Percentiles rank a stretch among this genome's conserved stretches.
Evolutionary conservation across 2,797 vertebrate species (phyloP).

Genomic region (Rhynchotus rufescens): DNA sequence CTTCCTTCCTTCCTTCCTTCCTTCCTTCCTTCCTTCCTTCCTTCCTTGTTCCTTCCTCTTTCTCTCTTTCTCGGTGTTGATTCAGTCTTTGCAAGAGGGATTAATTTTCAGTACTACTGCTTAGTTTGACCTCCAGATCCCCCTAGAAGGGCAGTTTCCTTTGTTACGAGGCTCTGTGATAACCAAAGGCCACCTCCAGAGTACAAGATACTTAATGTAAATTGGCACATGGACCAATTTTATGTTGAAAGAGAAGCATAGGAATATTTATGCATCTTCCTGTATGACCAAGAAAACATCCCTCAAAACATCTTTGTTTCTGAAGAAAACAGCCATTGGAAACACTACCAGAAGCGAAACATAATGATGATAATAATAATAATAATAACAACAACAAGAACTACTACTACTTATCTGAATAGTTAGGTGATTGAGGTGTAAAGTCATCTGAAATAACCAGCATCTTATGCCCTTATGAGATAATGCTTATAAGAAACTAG

Average conservation of each 20-base stretch:
- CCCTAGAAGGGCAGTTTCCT: neutral
- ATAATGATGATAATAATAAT: neutral
- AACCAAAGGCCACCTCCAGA: neutral
- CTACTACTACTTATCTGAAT: neutral
- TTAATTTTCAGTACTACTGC: neutral
- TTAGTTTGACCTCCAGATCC: neutral
- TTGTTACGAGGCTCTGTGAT: neutral
- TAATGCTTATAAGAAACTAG: neutral
- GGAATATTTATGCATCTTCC: neutral
- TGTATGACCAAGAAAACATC: neutral
- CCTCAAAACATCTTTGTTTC: neutral
- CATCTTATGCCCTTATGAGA: neutral
- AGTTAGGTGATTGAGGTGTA: neutral
- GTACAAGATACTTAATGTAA: neutral
- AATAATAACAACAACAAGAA: neutral
- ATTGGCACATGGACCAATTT: neutral
- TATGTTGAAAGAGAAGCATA: neutral
- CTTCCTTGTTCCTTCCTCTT: no score
- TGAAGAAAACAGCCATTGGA: neutral
- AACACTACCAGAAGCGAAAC: neutral
- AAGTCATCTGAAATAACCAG: neutral
- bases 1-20: no score
- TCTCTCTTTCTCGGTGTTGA: neutral
- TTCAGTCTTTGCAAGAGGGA: neutral
- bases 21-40: no score